Conservation (phyloP, 2,113 vertebrate genomes). For the Leptodactylus fuscus region DNA sequence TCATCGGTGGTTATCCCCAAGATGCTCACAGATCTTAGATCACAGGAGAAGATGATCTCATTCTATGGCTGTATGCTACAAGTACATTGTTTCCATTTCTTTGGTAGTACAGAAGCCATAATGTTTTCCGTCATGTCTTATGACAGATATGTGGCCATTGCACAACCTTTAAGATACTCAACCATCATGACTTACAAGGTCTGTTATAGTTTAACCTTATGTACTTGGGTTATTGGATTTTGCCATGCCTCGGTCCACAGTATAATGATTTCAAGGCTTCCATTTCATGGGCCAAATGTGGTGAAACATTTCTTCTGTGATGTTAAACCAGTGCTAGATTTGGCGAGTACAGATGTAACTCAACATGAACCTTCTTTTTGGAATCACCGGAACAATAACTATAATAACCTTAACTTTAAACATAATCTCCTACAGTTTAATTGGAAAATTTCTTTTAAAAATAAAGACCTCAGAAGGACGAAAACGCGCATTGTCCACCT, state of each 20-base stretch:
- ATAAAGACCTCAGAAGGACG: neutral
- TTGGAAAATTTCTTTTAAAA: too few species aligned
- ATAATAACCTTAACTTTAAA: neutral
- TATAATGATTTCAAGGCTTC: neutral
- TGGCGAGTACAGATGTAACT: neutral
- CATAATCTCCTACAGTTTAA: neutral
- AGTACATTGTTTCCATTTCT: constrained; percentile 5
- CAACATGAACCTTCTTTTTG: neutral
- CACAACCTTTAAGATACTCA: constrained; percentile 8
- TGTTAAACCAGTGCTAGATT: constrained; percentile 32
- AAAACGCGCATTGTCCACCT: constrained; percentile 21
- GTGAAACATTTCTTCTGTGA: constrained; percentile 48
- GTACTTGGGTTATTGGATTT: neutral
- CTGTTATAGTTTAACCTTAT: neutral
- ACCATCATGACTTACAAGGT: constrained; percentile 15
- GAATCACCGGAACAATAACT: neutral
- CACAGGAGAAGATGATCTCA: neutral
- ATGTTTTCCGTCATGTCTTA: neutral
- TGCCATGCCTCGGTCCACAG: neutral
- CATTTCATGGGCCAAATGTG: neutral
- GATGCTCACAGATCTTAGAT: neutral
- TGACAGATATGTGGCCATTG: constrained; percentile 2
- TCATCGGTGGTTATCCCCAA: neutral
- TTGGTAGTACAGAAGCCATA: neutral
- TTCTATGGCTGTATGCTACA: neutral